These are phyloP conservation scores for Scartelaos histophorus DNA, from an alignment of 2,113 vertebrate species.

Conservation along the genomic window DNA sequence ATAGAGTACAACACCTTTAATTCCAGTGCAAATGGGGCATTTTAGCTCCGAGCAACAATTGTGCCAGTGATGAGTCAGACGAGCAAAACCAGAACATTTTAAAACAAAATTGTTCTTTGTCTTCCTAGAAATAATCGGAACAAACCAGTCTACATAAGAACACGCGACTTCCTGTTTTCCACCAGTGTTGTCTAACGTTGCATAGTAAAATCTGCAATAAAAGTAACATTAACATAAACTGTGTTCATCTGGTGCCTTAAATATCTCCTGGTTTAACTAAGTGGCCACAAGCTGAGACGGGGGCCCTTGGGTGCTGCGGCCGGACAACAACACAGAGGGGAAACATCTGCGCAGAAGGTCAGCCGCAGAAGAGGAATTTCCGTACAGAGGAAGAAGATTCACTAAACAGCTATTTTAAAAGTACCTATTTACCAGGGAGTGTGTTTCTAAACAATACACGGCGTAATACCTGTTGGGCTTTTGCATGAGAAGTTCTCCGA, in stretches of 20 bases:
- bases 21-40: too few relatives aligned
- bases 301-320: constrained; percentile 39
- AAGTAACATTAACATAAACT: constrained; percentile 5
- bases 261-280: background rate
- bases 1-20: too few relatives aligned
- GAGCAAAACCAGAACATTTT: background rate
- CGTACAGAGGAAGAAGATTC: constrained; percentile 55
- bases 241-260: constrained; percentile 9
- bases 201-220: background rate
- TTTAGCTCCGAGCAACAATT: too few relatives aligned
- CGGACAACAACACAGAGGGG: constrained; percentile 66
- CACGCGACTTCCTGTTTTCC: constrained; percentile 24
- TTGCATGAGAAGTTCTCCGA: background rate
- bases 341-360: constrained; percentile 73
- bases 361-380: constrained; percentile 56
- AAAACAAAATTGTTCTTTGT: background rate
- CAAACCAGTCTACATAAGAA: background rate
- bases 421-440: background rate
- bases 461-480: background rate
- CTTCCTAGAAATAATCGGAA: constrained; percentile 6
- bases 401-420: constrained; percentile 18
- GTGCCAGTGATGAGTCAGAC: background rate
- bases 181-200: background rate
- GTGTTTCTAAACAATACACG: background rate
- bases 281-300: constrained; percentile 15